Evolutionary conservation across 2,113 vertebrate genomes (phyloP), one percentile per base, ranked within the genome.

Genomic region (Noturus placidus): DNA sequence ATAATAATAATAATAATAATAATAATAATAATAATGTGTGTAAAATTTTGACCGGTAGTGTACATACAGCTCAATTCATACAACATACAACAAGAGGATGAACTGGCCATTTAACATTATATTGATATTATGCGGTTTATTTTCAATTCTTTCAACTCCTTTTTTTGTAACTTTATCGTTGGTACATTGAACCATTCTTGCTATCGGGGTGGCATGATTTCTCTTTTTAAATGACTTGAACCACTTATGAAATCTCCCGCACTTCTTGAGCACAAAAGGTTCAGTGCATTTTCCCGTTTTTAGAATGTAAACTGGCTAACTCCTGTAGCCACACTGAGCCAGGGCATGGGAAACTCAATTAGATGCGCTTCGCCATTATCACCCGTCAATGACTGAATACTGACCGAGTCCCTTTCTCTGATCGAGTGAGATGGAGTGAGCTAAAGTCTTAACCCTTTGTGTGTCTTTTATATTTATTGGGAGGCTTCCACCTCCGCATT

Each of bases 211-310:
- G 27, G 67, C 67, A 61, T 69, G 15, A 65, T 77, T 86, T 76
- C 22, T 70, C 77, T 76, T 84, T 52, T 77, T 50, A 59, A 56
- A 76, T 76, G 69, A 50, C 70, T 76, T 15, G 15, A 70, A 61
- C 65, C 52, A 57, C n/a, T 56, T 74, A 85, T 85, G 69, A 76
- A n/a, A n/a, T 19, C 13, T 38, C 15, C 9, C 14, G 10, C 52
- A 27, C 14, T 70, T 1, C n/a, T 70, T 17, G 3, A 70, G n/a
- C n/a, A 72, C 30, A 72, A 72, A 35, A 59, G 52, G 30, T 38
- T 42, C 70, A 77, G 5, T 25, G 67, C 69, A 74, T 76, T 20
- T 85, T 38, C 69, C 67, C 83, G 15, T 70, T 70, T n/a, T 74
- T 7, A 42, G 27, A 85, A 27, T 2, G 0, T 59, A 76, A 38